Evolutionary conservation across 92 coral and sea anemone genomes (phyloP).

Genomic region (Parazoanthus atlanticus): DNA sequence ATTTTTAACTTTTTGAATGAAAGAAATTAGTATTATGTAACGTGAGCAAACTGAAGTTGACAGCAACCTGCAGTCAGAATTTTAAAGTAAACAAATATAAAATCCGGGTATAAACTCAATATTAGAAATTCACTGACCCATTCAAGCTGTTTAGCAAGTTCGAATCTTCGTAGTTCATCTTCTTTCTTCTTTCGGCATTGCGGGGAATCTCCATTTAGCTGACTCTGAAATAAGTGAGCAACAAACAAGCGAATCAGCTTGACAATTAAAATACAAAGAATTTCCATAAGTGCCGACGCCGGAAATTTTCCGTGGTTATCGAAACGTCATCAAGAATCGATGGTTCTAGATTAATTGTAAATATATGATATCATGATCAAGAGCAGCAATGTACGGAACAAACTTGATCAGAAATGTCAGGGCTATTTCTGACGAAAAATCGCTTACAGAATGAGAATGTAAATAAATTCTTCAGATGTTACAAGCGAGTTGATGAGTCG

Average conservation of each 20-base stretch:
- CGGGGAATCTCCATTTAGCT: slow-evolving; percentile 50
- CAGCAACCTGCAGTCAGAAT: not conserved
- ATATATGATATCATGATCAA: not conserved
- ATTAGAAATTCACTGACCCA: slow-evolving; percentile 54
- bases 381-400: not conserved
- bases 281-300: not conserved
- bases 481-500: slow-evolving; percentile 2
- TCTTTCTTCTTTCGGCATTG: slow-evolving; percentile 64
- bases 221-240: slow-evolving; percentile 11
- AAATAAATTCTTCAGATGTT: slow-evolving; percentile 27
- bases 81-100: not conserved
- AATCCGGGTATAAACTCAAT: not conserved
- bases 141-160: slow-evolving; percentile 78
- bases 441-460: not conserved
- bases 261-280: not conserved
- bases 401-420: not conserved
- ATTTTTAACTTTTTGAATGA: not conserved
- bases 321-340: slow-evolving; percentile 34
- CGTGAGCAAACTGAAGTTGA: not conserved
- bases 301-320: not conserved
- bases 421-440: not conserved
- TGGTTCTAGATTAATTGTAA: slow-evolving; percentile 15
- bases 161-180: slow-evolving; percentile 66
- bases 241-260: not conserved
- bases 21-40: not conserved